Conservation (phyloP, 2,888 invertebrate species). For the Hypsopygia costalis region DNA sequence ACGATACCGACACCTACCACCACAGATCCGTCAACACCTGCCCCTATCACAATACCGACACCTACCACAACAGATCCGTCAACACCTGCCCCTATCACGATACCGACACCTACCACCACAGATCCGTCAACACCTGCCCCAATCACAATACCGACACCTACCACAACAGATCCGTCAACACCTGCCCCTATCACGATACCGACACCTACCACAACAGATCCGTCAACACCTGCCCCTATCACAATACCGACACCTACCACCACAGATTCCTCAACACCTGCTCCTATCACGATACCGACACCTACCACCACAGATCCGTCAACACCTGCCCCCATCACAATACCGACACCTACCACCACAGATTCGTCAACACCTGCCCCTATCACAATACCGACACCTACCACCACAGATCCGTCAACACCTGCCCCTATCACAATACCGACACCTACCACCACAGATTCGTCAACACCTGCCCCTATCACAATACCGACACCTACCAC, state of each 20-base stretch:
- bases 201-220: conserved; percentile 2
- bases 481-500: neutral
- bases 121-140: conserved; percentile 1
- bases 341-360: too few species aligned
- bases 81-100: conserved; percentile 1
- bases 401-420: too few species aligned
- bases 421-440: too few species aligned
- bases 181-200: conserved; percentile 10
- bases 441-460: too few species aligned
- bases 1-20: too few species aligned
- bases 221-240: neutral
- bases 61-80: conserved; percentile 3
- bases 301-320: neutral
- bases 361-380: too few species aligned
- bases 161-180: conserved; percentile 5
- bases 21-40: too few species aligned
- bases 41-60: conserved; percentile 1
- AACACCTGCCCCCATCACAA: conserved; percentile 1
- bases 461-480: too few species aligned
- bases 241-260: conserved; percentile 3
- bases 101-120: conserved; percentile 9
- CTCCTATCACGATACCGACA: conserved; percentile 2
- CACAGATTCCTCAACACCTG: neutral
- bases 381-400: too few species aligned
- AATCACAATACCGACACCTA: conserved; percentile 8